phyloP scores from a whole-genome alignment of 2,888 invertebrate species.

The Lasioglossum figueresi region DNA sequence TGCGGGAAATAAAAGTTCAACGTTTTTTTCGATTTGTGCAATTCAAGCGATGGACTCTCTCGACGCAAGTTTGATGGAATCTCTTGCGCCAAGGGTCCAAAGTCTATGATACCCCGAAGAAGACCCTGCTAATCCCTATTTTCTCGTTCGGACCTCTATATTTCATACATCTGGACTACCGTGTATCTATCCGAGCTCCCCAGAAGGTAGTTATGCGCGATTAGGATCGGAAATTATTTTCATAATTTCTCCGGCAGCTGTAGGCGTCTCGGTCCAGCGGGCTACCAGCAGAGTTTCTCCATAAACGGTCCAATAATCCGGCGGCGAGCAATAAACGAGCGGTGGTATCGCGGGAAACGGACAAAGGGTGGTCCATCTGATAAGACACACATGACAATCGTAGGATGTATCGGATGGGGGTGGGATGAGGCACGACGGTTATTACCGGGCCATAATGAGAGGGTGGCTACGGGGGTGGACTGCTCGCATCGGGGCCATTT shows the following conservation, averaged over 20 bases:
- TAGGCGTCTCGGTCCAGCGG: not conserved
- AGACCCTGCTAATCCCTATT: not conserved
- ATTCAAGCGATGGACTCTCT: not conserved
- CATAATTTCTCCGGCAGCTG: conserved; percentile 16
- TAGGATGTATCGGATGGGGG: conserved; percentile 36
- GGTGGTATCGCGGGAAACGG: conserved; percentile 19
- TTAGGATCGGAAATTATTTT: conserved; percentile 21
- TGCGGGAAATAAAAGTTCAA: not conserved
- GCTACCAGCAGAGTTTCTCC: not conserved
- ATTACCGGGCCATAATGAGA: conserved; percentile 78
- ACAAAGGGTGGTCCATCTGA: conserved; percentile 48
- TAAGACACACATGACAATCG: conserved; percentile 46
- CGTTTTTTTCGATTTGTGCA: not conserved
- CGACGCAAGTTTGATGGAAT: not conserved
- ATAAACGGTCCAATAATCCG: conserved; percentile 45
- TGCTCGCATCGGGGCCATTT: conserved; percentile 68
- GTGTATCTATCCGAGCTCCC: not conserved
- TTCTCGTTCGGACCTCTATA: not conserved
- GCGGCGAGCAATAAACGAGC: conserved; percentile 36
- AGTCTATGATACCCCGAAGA: not conserved
- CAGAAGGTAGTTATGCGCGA: not conserved
- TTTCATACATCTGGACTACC: not conserved
- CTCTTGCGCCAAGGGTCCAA: not conserved
- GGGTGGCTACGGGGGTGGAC: conserved; percentile 65
- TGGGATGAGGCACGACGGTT: conserved; percentile 67